These are phyloP conservation scores for Crocallis elinguaria DNA, from an alignment of 2,888 invertebrate genomes.

Conservation along the genomic window DNA sequence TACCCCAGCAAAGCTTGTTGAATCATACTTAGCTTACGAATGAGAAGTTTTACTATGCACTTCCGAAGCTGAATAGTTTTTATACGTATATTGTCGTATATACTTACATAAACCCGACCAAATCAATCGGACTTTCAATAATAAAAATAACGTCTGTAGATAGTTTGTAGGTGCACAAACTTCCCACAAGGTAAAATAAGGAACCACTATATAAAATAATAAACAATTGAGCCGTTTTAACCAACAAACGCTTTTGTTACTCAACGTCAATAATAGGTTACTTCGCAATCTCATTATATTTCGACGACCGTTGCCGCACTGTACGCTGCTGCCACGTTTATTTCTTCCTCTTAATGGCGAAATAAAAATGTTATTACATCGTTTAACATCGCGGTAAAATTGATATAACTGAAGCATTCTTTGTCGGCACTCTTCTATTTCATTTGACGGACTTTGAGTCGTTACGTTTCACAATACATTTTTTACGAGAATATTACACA, in stretches of 20 bases:
- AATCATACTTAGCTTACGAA: too few species aligned
- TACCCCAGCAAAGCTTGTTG: too few species aligned
- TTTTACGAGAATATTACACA: slow-evolving; percentile 38
- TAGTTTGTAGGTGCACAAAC: too few species aligned
- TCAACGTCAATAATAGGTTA: slow-evolving; percentile 39
- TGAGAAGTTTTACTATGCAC: too few species aligned
- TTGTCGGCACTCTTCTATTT: slow-evolving; percentile 56
- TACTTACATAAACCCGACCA: too few species aligned
- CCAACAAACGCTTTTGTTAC: slow-evolving; percentile 33
- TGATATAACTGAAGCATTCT: slow-evolving; percentile 60
- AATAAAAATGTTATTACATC: slow-evolving; percentile 69
- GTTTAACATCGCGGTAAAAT: slow-evolving; percentile 63
- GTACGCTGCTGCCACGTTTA: slow-evolving; percentile 47
- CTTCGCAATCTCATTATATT: slow-evolving; percentile 48
- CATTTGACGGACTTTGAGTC: slow-evolving; percentile 49
- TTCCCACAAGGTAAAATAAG: background rate
- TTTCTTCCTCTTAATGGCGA: slow-evolving; percentile 54
- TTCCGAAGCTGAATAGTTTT: too few species aligned
- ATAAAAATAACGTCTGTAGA: too few species aligned
- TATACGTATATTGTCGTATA: too few species aligned
- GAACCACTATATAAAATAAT: slow-evolving; percentile 11
- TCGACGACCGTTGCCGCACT: slow-evolving; percentile 39
- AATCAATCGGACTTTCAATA: too few species aligned
- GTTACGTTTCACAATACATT: slow-evolving; percentile 43
- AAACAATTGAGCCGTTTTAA: slow-evolving; percentile 19